Evolutionary conservation across 2,797 vertebrate species (phyloP).

Genomic region (Polyboroides typus): DNA sequence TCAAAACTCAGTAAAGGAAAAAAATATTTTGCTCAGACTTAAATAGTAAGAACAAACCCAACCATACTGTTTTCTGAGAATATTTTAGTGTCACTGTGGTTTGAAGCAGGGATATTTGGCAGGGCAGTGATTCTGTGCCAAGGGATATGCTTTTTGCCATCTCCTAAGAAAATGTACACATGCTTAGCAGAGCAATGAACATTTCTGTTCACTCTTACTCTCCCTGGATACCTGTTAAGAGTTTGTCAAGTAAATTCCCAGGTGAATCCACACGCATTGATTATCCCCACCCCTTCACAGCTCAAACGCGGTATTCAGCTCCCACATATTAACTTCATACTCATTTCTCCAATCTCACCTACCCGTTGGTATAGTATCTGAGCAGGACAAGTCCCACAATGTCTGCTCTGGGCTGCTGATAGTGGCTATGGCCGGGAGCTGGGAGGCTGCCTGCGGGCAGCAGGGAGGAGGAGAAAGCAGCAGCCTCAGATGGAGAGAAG

Average conservation of each 20-base stretch:
- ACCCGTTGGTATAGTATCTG: not conserved
- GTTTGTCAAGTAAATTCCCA: not conserved
- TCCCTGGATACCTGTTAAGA: not conserved
- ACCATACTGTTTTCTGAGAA: not conserved
- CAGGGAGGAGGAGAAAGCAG: not conserved
- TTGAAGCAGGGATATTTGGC: not conserved
- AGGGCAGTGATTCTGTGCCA: not conserved
- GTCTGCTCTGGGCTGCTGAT: not conserved
- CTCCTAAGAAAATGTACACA: not conserved
- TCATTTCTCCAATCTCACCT: not conserved
- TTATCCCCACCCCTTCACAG: not conserved
- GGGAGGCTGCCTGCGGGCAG: slow-evolving; percentile 11
- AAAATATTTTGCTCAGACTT: not conserved
- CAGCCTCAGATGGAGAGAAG: not conserved
- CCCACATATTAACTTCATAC: not conserved
- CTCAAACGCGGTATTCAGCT: not conserved
- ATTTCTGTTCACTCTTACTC: not conserved
- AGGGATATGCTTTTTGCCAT: not conserved
- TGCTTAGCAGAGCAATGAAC: not conserved
- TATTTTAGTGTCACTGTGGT: not conserved
- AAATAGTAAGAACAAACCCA: not conserved
- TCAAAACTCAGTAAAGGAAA: not conserved
- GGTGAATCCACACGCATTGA: not conserved
- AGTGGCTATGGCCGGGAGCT: not conserved
- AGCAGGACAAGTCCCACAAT: not conserved